Conservation (phyloP, 2,113 vertebrate species). For the Miniopterus natalensis region DNA sequence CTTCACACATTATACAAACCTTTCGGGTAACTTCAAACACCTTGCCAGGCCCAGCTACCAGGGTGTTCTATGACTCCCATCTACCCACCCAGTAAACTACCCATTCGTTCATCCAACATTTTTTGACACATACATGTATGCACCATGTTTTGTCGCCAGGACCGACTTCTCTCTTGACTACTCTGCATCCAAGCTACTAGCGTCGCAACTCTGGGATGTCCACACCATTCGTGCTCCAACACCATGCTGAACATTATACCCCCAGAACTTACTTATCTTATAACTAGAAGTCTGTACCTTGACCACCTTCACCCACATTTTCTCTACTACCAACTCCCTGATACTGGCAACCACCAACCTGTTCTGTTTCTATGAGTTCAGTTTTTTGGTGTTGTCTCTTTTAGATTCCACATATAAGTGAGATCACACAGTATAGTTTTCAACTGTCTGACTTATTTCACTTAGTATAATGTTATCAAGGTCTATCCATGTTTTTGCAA, state of each 20-base stretch:
- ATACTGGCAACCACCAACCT: background rate
- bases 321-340: background rate
- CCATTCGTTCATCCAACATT: background rate
- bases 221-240: background rate
- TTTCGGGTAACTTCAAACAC: background rate
- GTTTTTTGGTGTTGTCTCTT: background rate
- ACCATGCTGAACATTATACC: background rate
- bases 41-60: background rate
- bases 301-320: background rate
- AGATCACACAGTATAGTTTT: background rate
- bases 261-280: background rate
- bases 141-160: background rate
- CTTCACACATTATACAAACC: background rate
- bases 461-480: background rate
- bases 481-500: background rate
- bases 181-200: background rate
- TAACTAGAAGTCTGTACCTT: background rate
- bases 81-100: background rate
- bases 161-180: background rate
- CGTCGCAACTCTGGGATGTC: too few relatives aligned
- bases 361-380: background rate
- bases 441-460: background rate
- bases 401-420: background rate
- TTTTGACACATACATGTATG: background rate
- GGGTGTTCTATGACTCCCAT: background rate